phyloP scores from a whole-genome alignment of 2,113 vertebrate genomes.

The Tachysurus fulvidraco region DNA sequence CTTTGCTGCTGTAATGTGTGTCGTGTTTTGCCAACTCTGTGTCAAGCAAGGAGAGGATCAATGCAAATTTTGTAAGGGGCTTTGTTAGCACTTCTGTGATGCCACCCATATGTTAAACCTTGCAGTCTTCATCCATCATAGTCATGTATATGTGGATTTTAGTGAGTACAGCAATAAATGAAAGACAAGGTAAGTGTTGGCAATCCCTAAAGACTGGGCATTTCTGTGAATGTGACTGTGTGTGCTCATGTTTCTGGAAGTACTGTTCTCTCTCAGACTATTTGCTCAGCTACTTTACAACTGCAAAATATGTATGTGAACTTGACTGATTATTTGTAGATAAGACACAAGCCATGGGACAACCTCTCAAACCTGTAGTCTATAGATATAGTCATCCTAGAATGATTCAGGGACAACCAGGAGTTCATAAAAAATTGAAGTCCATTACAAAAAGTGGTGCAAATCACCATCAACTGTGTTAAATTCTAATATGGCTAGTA shows the following conservation, averaged over 20 bases:
- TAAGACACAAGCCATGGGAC: background rate
- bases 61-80: slow-evolving; percentile 54
- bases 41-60: slow-evolving; percentile 32
- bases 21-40: slow-evolving; percentile 52
- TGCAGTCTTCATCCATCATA: slow-evolving; percentile 11
- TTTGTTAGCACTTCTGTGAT: slow-evolving; percentile 48
- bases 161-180: slow-evolving; percentile 1
- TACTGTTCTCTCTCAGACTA: slow-evolving; percentile 3
- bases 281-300: background rate
- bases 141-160: slow-evolving; percentile 13
- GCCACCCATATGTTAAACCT: slow-evolving; percentile 10
- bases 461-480: background rate
- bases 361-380: background rate
- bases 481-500: background rate
- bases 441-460: background rate
- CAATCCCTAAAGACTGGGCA: background rate
- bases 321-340: slow-evolving; percentile 15
- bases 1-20: slow-evolving; percentile 44
- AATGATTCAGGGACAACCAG: background rate
- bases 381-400: background rate
- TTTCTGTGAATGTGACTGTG: background rate
- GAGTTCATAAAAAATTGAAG: background rate
- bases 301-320: too few relatives aligned
- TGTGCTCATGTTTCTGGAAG: slow-evolving; percentile 39
- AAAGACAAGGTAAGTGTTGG: background rate